Conservation (phyloP, 2,888 invertebrate species). For the Saturnia pavonia region DNA sequence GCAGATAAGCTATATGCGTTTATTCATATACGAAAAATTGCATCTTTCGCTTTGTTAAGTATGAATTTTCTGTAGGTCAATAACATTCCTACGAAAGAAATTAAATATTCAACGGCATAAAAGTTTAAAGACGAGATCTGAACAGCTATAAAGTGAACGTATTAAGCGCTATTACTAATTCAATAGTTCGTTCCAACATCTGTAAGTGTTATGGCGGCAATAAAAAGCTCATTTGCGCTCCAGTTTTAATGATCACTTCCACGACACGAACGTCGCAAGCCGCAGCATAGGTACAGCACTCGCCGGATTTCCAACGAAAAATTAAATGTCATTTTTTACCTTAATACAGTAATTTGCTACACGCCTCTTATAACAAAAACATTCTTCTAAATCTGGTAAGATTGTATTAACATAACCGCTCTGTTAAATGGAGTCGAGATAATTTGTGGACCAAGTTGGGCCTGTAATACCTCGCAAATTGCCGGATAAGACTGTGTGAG, state of each 20-base stretch:
- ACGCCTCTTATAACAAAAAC: conserved; percentile 70
- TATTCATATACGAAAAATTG: conserved; percentile 8
- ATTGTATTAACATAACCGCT: conserved; percentile 80
- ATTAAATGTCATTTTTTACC: conserved; percentile 70
- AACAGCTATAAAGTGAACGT: conserved; percentile 58
- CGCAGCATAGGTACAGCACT: conserved; percentile 41
- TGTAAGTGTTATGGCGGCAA: conserved; percentile 66
- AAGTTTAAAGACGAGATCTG: conserved; percentile 48
- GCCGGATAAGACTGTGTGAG: conserved; percentile 81
- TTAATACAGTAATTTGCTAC: conserved; percentile 65
- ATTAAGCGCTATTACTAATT: conserved; percentile 69
- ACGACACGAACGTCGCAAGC: conserved; percentile 42
- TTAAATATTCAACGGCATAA: conserved; percentile 27
- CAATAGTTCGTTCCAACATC: conserved; percentile 67
- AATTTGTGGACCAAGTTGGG: conserved; percentile 80
- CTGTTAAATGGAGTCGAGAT: conserved; percentile 79
- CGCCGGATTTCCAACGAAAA: conserved; percentile 51
- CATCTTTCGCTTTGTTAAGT: background rate
- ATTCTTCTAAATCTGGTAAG: conserved; percentile 71
- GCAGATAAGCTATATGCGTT: conserved; percentile 31
- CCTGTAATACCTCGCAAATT: conserved; percentile 82
- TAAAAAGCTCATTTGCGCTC: conserved; percentile 68
- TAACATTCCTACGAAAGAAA: conserved; percentile 7
- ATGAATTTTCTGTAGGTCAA: conserved; percentile 1
- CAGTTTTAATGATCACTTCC: conserved; percentile 61